Conservation (phyloP, 2,888 invertebrate species). For the Lottia gigantea region DNA sequence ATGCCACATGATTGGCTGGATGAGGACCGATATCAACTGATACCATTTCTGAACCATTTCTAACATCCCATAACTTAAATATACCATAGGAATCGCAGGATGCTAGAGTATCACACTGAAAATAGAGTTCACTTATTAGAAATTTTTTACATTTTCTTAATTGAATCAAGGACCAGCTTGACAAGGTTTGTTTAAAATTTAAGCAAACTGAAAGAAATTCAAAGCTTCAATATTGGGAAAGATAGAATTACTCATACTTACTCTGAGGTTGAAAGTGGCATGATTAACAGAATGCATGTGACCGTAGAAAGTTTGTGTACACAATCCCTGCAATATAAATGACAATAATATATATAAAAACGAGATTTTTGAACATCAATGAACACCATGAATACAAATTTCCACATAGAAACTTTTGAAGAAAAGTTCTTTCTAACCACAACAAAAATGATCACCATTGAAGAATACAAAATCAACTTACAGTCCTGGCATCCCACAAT, state of each 20-base stretch:
- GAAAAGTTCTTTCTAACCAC: neutral
- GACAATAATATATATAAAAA: neutral
- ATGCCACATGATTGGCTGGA: conserved; percentile 65
- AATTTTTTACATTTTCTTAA: no score
- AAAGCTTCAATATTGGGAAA: no score
- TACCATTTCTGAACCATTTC: conserved; percentile 62
- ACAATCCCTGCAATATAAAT: conserved; percentile 56
- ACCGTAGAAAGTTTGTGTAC: conserved; percentile 68
- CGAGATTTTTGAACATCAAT: no score
- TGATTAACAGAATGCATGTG: conserved; percentile 68
- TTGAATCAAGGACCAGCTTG: no score
- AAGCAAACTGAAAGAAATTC: no score
- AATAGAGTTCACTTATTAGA: neutral
- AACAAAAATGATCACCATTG: neutral
- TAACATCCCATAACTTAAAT: conserved; percentile 67
- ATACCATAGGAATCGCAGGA: conserved; percentile 68
- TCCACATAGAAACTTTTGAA: neutral
- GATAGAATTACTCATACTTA: conserved; percentile 35
- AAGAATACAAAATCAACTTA: conserved; percentile 37
- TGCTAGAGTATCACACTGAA: conserved; percentile 66
- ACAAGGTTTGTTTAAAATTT: no score
- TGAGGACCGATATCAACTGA: conserved; percentile 66
- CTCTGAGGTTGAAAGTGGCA: conserved; percentile 64
- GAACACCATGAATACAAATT: no score
- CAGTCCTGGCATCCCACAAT: conserved; percentile 68